Evolutionary conservation across 2,113 vertebrate species (phyloP).

Genomic region (Spermophilus dauricus): DNA sequence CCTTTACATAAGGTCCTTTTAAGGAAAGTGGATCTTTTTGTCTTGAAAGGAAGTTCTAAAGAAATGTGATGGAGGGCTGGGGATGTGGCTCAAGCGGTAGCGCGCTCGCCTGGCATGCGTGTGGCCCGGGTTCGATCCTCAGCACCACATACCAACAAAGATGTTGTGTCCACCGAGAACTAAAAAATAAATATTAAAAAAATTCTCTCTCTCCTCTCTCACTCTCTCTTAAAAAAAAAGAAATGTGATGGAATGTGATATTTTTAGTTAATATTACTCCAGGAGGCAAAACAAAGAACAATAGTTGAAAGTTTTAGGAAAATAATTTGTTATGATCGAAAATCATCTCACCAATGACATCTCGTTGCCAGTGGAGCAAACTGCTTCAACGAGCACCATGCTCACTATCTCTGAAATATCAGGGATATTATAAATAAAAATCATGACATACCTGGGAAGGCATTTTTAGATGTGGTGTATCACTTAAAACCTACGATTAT

Average conservation of each 20-base stretch:
- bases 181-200: no score
- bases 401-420: neutral
- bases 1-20: conserved; percentile 54
- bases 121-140: no score
- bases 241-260: conserved; percentile 64
- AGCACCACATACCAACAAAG: no score
- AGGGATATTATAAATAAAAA: conserved; percentile 58
- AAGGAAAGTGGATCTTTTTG: conserved; percentile 62
- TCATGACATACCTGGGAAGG: neutral
- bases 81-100: no score
- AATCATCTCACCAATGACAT: conserved; percentile 46
- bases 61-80: conserved; percentile 31
- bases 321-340: conserved; percentile 49
- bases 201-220: no score
- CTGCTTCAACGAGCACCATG: neutral
- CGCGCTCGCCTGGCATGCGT: no score
- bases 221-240: neutral
- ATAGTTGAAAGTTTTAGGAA: conserved; percentile 24
- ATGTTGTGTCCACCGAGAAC: no score
- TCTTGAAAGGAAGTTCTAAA: conserved; percentile 58
- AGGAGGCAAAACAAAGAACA: conserved; percentile 45
- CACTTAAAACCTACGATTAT: conserved; percentile 40
- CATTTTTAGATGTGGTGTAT: conserved; percentile 51
- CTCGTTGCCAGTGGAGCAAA: conserved; percentile 25
- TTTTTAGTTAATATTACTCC: conserved; percentile 63